Conservation (phyloP, 92 coral and sea anemone genomes). For the Plumapathes pennacea region DNA sequence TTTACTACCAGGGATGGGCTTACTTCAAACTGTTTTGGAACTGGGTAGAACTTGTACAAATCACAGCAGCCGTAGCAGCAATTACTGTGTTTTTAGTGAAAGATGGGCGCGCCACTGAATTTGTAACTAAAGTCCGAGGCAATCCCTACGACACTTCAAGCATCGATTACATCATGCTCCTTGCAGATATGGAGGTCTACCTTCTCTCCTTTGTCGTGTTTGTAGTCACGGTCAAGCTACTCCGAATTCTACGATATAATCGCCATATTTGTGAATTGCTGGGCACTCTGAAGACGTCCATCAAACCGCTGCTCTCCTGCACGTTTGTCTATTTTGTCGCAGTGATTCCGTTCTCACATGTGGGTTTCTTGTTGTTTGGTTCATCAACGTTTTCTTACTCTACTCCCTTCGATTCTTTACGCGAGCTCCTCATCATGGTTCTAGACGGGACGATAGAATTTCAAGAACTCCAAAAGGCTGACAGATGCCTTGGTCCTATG, state of each 20-base stretch:
- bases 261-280: slow-evolving; percentile 64
- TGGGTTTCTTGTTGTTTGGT: slow-evolving; percentile 75
- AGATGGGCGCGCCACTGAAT: slow-evolving; percentile 52
- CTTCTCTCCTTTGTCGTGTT: slow-evolving; percentile 62
- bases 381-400: slow-evolving; percentile 52
- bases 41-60: slow-evolving; percentile 68
- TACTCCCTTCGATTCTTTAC: slow-evolving; percentile 44
- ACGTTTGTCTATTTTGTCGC: slow-evolving; percentile 46
- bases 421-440: slow-evolving; percentile 56
- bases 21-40: slow-evolving; percentile 70
- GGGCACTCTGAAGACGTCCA: slow-evolving; percentile 60
- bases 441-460: slow-evolving; percentile 56
- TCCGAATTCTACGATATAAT: slow-evolving; percentile 66
- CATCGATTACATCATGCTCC: slow-evolving; percentile 56
- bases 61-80: slow-evolving; percentile 33
- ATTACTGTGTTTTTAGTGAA: slow-evolving; percentile 63
- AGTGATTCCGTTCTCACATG: slow-evolving; percentile 62
- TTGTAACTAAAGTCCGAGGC: slow-evolving; percentile 58
- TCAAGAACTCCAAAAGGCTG: slow-evolving; percentile 38
- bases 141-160: slow-evolving; percentile 73
- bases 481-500: slow-evolving; percentile 50
- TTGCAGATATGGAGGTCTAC: slow-evolving; percentile 58
- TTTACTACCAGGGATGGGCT: slow-evolving; percentile 39
- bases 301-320: slow-evolving; percentile 54
- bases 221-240: slow-evolving; percentile 61